Evolutionary conservation across 2,888 invertebrate species (phyloP).

Genomic region (Tetranychus piercei): DNA sequence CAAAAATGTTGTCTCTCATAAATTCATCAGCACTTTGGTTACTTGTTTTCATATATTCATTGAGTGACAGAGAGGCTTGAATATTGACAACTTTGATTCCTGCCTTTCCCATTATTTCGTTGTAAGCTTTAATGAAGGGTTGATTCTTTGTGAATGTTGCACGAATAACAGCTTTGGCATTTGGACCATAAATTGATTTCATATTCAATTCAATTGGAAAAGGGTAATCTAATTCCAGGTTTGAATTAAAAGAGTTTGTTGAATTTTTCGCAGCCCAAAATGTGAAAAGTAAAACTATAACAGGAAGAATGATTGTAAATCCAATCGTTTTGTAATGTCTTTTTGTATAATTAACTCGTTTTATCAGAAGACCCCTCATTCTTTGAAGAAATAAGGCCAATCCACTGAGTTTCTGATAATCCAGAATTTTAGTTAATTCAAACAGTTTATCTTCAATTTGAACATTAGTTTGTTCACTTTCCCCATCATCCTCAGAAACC

Average conservation of each 20-base stretch:
- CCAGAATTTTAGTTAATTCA: background rate
- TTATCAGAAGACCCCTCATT: background rate
- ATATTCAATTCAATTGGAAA: background rate
- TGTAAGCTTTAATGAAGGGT: background rate
- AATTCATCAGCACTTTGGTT: background rate
- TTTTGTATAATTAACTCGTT: background rate
- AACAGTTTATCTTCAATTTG: background rate
- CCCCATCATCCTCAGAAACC: conserved; percentile 30
- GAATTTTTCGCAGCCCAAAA: background rate
- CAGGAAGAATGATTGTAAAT: background rate
- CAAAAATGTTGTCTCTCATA: background rate
- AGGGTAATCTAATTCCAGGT: background rate
- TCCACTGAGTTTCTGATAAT: background rate
- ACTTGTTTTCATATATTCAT: background rate
- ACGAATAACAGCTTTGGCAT: background rate
- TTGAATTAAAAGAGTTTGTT: background rate
- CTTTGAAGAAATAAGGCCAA: background rate
- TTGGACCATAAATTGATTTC: background rate
- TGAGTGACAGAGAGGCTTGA: background rate
- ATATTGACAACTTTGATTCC: background rate
- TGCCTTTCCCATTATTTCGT: background rate
- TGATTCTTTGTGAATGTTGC: background rate
- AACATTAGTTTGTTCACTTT: background rate
- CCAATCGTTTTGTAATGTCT: too few species aligned
- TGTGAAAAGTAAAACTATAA: background rate